Evolutionary conservation across 2,113 vertebrate species (phyloP).

Genomic region (Pseudonaja textilis): DNA sequence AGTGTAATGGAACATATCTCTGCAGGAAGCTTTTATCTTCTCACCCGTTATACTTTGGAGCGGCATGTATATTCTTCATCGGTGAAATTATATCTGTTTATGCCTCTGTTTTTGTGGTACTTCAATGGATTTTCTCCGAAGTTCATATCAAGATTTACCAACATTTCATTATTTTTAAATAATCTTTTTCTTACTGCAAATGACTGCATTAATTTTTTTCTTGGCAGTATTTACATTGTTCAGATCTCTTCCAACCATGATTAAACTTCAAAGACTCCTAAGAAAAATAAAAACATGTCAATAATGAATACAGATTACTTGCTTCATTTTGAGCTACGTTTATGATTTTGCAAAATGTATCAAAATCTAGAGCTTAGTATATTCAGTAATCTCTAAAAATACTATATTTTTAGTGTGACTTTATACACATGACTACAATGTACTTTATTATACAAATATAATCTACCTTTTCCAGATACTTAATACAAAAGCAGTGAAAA

Average conservation of each 20-base stretch:
- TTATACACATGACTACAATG: background rate
- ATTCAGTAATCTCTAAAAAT: background rate
- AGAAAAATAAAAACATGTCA: background rate
- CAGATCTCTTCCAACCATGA: background rate
- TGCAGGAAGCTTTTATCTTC: background rate
- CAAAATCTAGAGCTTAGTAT: background rate
- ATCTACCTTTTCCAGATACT: background rate
- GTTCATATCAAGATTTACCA: background rate
- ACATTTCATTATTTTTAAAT: background rate
- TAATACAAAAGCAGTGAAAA: background rate
- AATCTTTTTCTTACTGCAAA: background rate
- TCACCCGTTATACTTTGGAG: background rate
- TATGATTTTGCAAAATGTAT: background rate
- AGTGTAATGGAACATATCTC: background rate
- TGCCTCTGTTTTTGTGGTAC: background rate
- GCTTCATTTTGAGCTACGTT: background rate
- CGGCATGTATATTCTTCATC: background rate
- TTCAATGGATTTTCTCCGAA: background rate
- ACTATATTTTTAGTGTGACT: background rate
- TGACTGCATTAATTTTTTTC: background rate
- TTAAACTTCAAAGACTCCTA: conserved; percentile 16
- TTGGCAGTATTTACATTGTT: background rate
- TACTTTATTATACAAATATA: background rate
- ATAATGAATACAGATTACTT: background rate
- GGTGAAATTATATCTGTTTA: background rate